These are phyloP conservation scores for Drosophila lacertosa DNA, from an alignment of 1,140 invertebrate genomes.

Conservation along the genomic window DNA sequence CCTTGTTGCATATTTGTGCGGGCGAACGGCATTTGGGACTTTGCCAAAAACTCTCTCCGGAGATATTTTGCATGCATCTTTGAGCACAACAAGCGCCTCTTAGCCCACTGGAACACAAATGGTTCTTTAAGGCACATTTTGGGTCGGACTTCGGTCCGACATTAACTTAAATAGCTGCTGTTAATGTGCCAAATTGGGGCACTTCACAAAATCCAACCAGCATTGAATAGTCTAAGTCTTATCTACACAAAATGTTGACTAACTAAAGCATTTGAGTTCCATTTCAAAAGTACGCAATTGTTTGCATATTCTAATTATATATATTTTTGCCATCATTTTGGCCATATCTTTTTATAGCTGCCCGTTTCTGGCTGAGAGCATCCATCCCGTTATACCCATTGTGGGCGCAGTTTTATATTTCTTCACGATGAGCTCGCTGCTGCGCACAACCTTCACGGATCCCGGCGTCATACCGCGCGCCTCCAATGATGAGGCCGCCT, in stretches of 20 bases:
- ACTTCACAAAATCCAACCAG: too few relatives aligned
- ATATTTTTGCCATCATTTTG: background rate
- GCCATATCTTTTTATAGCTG: conserved; percentile 88
- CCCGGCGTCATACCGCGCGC: conserved; percentile 97
- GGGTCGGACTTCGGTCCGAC: background rate
- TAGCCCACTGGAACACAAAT: background rate
- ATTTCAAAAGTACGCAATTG: background rate
- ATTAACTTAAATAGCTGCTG: background rate
- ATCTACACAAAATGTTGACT: too few relatives aligned
- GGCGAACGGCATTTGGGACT: conserved; percentile 54
- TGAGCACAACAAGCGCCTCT: conserved; percentile 22
- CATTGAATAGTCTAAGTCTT: too few relatives aligned
- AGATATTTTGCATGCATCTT: conserved; percentile 51
- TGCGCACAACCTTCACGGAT: conserved; percentile 96
- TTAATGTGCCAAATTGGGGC: too few relatives aligned
- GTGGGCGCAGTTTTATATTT: conserved; percentile 93
- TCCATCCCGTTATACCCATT: conserved; percentile 94
- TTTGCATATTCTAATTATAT: background rate
- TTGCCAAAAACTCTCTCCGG: conserved; percentile 51
- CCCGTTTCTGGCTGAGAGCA: conserved; percentile 91
- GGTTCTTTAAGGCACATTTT: conserved; percentile 6
- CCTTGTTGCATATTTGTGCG: conserved; percentile 61
- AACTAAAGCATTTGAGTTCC: too few relatives aligned
- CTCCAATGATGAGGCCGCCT: conserved; percentile 95
- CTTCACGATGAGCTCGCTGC: conserved; percentile 95